A percentile compares a stretch with the other conserved stretches of the same genome.
phyloP scores from a whole-genome alignment of 1,140 invertebrate species.

The Bombus confusus region DNA sequence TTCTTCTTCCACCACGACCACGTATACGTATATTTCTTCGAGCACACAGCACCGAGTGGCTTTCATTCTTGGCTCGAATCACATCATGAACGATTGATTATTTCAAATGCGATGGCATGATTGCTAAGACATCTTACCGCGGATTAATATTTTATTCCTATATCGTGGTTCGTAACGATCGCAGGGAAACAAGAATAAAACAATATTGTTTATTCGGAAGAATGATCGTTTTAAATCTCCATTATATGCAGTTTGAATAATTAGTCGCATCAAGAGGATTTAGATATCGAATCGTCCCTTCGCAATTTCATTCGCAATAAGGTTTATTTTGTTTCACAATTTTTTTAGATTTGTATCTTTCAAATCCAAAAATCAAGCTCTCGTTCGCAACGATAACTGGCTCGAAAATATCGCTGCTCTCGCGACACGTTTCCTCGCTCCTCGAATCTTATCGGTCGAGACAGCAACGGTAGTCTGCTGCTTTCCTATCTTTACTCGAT shows the following conservation, averaged over 20 bases:
- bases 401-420: neutral
- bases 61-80: neutral
- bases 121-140: neutral
- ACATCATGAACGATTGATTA: conserved; percentile 14
- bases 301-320: no score
- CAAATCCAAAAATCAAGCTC: no score
- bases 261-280: no score
- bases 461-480: conserved; percentile 8
- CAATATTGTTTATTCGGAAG: neutral
- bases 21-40: neutral
- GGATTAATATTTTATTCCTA: neutral
- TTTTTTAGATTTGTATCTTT: no score
- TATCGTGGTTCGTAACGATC: neutral
- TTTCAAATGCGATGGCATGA: neutral
- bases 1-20: neutral
- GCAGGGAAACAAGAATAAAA: neutral
- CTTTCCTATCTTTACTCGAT: neutral
- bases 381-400: neutral
- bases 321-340: no score
- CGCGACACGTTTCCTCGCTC: neutral
- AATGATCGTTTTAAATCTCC: neutral
- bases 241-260: neutral
- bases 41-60: neutral
- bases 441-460: neutral
- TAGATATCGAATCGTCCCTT: no score